These are phyloP conservation scores for Odontamblyopus lacepedii DNA, from an alignment of 2,797 vertebrate genomes.

Conservation along the genomic window DNA sequence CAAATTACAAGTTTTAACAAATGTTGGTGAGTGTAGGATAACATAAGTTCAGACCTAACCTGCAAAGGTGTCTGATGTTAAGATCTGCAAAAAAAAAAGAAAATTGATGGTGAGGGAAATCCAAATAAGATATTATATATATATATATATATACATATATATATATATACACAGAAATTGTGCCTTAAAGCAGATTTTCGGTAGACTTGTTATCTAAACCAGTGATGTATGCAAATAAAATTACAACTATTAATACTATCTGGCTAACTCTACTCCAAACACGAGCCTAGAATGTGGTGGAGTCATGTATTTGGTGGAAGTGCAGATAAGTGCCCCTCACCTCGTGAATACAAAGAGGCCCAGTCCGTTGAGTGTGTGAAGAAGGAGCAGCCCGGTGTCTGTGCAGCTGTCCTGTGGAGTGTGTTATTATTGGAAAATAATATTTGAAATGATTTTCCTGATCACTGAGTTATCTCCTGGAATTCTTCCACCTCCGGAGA, in stretches of 20 bases:
- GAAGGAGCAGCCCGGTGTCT: conserved; percentile 58
- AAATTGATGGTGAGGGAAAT: no score
- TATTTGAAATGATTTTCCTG: conserved; percentile 85
- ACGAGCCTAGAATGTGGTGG: background rate
- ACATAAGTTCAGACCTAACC: background rate
- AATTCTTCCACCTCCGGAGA: conserved; percentile 77
- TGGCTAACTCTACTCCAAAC: background rate
- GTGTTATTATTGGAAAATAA: conserved; percentile 82
- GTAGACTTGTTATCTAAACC: background rate
- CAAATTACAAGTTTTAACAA: background rate
- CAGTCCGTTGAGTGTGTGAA: conserved; percentile 31
- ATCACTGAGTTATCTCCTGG: conserved; percentile 83
- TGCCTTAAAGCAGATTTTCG: no score
- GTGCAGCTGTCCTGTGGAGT: conserved; percentile 67
- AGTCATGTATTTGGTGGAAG: background rate
- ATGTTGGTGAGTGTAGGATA: background rate
- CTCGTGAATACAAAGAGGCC: conserved; percentile 35
- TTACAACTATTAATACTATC: background rate
- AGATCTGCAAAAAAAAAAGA: no score
- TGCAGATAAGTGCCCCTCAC: background rate
- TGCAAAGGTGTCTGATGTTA: no score
- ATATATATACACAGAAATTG: no score
- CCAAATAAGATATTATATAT: no score
- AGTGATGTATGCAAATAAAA: background rate
- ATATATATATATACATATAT: no score